Evolutionary conservation across 1,140 invertebrate species (phyloP).

Genomic region (Belonocnema kinseyi): DNA sequence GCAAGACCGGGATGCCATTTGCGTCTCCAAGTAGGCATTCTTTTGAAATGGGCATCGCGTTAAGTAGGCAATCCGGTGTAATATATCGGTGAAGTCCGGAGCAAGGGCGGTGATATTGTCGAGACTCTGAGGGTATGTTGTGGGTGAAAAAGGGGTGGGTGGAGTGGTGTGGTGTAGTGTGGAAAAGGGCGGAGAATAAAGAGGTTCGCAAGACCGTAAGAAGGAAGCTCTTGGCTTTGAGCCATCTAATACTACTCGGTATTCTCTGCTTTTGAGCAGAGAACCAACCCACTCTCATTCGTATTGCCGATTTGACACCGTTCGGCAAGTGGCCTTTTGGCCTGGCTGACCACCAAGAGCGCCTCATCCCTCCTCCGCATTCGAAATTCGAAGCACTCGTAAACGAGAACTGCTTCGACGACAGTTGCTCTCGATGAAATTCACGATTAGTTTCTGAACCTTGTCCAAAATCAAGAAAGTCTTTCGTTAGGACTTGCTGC

Average conservation of each 20-base stretch:
- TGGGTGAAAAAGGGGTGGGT: constrained; percentile 11
- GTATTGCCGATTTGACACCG: constrained; percentile 31
- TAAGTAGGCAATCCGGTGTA: constrained; percentile 25
- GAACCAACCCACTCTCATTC: constrained; percentile 28
- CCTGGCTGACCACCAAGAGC: constrained; percentile 31
- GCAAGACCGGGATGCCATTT: background rate
- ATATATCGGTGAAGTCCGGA: constrained; percentile 24
- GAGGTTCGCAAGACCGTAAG: constrained; percentile 29
- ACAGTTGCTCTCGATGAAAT: constrained; percentile 21
- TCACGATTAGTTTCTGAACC: constrained; percentile 17
- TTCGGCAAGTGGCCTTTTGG: constrained; percentile 27
- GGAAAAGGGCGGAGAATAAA: constrained; percentile 6
- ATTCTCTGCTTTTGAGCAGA: constrained; percentile 26
- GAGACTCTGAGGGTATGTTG: constrained; percentile 26
- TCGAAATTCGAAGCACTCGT: constrained; percentile 25
- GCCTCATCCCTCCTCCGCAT: constrained; percentile 3
- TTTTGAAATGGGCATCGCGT: constrained; percentile 30
- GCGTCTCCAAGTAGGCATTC: background rate
- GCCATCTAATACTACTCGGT: constrained; percentile 31
- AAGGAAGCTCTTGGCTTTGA: constrained; percentile 28
- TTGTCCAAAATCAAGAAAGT: constrained; percentile 17
- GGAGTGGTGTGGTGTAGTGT: background rate
- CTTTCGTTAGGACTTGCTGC: background rate
- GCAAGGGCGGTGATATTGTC: constrained; percentile 29
- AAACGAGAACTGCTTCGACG: background rate